phyloP scores from a whole-genome alignment of 2,113 vertebrate species.

The Antechinus flavipes region DNA sequence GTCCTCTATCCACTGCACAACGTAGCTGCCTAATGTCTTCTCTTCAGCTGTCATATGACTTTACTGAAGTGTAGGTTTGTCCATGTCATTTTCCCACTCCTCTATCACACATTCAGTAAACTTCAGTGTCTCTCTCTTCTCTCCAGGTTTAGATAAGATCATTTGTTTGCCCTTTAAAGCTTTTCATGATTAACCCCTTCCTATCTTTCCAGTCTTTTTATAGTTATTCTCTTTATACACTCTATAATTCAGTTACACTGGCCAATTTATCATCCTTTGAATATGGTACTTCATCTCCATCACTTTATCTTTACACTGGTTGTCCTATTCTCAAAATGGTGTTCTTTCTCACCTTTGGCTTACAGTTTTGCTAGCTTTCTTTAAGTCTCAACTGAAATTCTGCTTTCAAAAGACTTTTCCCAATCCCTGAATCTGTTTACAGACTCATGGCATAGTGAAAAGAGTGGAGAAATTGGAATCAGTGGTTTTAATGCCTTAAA shows the following conservation, averaged over 20 bases:
- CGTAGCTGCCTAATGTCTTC: not conserved
- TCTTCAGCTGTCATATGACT: not conserved
- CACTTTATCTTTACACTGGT: not conserved
- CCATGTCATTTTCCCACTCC: not conserved
- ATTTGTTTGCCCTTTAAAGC: not conserved
- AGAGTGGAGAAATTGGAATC: not conserved
- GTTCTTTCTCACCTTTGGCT: not conserved
- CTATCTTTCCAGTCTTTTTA: not conserved
- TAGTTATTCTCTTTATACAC: not conserved
- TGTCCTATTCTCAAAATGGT: not conserved
- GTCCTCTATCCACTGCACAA: not conserved
- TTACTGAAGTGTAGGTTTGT: not conserved
- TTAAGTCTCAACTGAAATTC: not conserved
- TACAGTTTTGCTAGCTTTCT: not conserved
- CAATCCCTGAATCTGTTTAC: not conserved
- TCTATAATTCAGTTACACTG: not conserved
- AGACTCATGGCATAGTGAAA: not conserved
- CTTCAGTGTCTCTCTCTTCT: not conserved
- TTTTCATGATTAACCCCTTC: not conserved
- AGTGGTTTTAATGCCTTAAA: not conserved
- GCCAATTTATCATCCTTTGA: not conserved
- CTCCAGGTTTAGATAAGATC: not conserved
- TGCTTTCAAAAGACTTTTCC: not conserved
- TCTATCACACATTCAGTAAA: not conserved
- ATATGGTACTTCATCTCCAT: not conserved